Evolutionary conservation across 37 sponge, comb jelly and placozoan genomes (phyloP).

Genomic region (Diacarnus erythraeanus): DNA sequence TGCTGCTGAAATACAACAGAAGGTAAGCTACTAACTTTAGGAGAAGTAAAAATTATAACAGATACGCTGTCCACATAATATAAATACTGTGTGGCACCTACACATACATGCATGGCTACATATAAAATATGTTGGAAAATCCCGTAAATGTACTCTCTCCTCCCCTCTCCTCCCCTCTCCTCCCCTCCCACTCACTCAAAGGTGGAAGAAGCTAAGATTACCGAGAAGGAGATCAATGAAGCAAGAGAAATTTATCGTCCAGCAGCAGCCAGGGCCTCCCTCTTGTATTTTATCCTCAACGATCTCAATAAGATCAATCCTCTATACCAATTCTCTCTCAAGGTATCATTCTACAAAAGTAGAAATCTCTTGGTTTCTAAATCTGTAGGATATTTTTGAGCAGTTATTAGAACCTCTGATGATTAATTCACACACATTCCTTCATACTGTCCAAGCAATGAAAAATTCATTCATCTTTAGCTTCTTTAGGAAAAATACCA

Average conservation of each 20-base stretch:
- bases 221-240: slow-evolving; percentile 96
- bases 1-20: slow-evolving; percentile 90
- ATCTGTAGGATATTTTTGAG: too few species aligned
- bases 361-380: too few species aligned
- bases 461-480: too few species aligned
- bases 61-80: neutral
- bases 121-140: neutral
- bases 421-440: too few species aligned
- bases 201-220: slow-evolving; percentile 87
- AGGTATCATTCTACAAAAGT: slow-evolving; percentile 54
- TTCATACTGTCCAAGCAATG: too few species aligned
- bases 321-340: slow-evolving; percentile 98
- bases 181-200: slow-evolving; percentile 14
- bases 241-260: slow-evolving; percentile 96
- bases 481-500: too few species aligned
- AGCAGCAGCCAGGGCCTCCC: slow-evolving; percentile 93
- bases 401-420: too few species aligned
- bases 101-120: neutral
- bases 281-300: slow-evolving; percentile 98
- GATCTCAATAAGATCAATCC: slow-evolving; percentile 98
- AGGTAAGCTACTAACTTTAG: slow-evolving; percentile 53
- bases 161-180: neutral
- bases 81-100: neutral
- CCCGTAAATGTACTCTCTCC: too few species aligned
- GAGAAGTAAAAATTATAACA: neutral